Evolutionary conservation across 2,797 vertebrate genomes (phyloP).

Genomic region (Pterois miles): DNA sequence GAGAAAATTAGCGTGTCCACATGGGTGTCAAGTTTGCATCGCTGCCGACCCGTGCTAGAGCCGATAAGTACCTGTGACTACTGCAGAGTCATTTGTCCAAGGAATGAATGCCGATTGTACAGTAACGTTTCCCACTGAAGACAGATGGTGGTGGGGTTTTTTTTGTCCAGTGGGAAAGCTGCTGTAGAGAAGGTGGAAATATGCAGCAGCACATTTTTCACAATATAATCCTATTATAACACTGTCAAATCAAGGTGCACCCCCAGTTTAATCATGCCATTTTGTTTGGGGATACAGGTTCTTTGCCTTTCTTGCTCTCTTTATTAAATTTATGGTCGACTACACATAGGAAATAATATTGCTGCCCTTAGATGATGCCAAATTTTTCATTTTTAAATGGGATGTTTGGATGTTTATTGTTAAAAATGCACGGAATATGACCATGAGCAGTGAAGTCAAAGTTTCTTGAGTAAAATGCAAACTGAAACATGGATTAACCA

Average conservation of each 20-base stretch:
- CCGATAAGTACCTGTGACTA: no score
- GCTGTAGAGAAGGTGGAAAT: neutral
- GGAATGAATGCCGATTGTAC: neutral
- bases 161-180: neutral
- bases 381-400: neutral
- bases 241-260: neutral
- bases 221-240: neutral
- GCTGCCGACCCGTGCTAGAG: neutral
- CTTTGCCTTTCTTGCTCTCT: neutral
- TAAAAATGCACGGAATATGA: neutral
- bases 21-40: neutral
- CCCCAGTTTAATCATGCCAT: neutral
- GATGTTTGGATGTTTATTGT: neutral
- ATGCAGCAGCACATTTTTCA: neutral
- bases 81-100: neutral
- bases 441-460: neutral
- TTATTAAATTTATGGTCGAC: neutral
- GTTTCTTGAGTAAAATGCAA: conserved; percentile 7
- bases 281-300: neutral
- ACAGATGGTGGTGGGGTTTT: neutral
- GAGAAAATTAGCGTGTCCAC: accelerated
- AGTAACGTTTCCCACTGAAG: no score
- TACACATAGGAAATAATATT: neutral
- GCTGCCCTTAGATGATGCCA: neutral
- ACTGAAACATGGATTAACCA: neutral